These are phyloP conservation scores for Aricia agestis DNA, from an alignment of 1,140 invertebrate genomes.

Conservation along the genomic window DNA sequence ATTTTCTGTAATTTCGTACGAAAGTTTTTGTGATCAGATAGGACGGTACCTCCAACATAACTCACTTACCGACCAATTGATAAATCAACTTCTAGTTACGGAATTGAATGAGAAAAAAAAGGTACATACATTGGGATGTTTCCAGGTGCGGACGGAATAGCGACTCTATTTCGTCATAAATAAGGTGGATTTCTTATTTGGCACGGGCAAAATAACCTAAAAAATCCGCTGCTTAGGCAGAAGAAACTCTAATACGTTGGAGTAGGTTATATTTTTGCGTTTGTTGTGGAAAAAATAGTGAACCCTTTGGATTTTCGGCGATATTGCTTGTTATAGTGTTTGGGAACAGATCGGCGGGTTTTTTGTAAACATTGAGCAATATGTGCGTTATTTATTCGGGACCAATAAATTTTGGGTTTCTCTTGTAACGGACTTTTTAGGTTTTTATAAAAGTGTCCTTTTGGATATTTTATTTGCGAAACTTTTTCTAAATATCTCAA, in stretches of 20 bases:
- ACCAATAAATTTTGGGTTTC: conserved; percentile 1
- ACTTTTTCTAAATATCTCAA: not conserved
- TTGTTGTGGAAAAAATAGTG: not conserved
- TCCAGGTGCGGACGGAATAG: not conserved
- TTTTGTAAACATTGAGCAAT: not conserved
- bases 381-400: conserved; percentile 5
- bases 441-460: not conserved
- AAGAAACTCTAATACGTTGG: not conserved
- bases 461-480: not conserved
- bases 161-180: not conserved
- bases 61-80: conserved; percentile 1
- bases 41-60: not conserved
- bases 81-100: conserved; percentile 14
- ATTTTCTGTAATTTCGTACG: not conserved
- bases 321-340: conserved; percentile 14
- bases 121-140: conserved; percentile 8
- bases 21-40: not conserved
- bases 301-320: not conserved
- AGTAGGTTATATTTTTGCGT: not conserved
- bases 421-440: not conserved
- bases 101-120: not conserved
- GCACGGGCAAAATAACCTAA: too few species aligned
- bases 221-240: too few species aligned
- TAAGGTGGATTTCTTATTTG: not conserved
- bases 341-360: not conserved